phyloP scores from a whole-genome alignment of 2,797 vertebrate species.

The Poeciliopsis gracilis region DNA sequence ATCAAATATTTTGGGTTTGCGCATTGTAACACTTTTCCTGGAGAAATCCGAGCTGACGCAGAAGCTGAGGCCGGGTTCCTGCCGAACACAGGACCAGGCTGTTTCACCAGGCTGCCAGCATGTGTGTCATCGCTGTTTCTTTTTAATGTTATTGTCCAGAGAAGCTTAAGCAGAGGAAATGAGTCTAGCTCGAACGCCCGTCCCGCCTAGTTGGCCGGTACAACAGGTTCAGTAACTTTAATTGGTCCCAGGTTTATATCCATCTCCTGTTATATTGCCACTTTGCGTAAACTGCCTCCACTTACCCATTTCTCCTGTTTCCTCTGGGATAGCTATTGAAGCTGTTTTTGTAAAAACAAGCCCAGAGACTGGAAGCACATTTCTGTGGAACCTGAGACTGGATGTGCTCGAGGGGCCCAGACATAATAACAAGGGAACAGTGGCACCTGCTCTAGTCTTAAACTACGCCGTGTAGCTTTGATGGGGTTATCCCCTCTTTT shows the following conservation, averaged over 20 bases:
- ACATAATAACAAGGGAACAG: conserved; percentile 55
- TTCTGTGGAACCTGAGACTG: conserved; percentile 55
- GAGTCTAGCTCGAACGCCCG: conserved; percentile 53
- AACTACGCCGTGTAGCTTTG: conserved; percentile 32
- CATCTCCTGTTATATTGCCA: neutral
- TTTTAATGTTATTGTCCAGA: conserved; percentile 50
- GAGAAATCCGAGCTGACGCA: neutral
- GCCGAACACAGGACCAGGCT: conserved; percentile 8
- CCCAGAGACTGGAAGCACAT: conserved; percentile 33
- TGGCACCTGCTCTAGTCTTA: conserved; percentile 62
- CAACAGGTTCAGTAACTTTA: conserved; percentile 47
- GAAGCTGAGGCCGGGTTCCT: neutral
- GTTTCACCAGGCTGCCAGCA: conserved; percentile 43
- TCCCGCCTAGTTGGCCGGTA: conserved; percentile 46
- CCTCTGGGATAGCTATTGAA: conserved; percentile 4
- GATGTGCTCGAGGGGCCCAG: conserved; percentile 39
- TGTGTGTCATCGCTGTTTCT: conserved; percentile 40
- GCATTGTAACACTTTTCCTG: neutral
- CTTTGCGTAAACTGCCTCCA: neutral
- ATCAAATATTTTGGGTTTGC: neutral
- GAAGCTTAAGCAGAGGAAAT: conserved; percentile 76
- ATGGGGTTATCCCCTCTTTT: conserved; percentile 45
- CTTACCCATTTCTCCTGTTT: conserved; percentile 13
- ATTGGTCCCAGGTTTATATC: conserved; percentile 22
- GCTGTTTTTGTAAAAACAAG: conserved; percentile 11